Conservation (phyloP, 2,888 invertebrate genomes). For the Diloba caeruleocephala region DNA sequence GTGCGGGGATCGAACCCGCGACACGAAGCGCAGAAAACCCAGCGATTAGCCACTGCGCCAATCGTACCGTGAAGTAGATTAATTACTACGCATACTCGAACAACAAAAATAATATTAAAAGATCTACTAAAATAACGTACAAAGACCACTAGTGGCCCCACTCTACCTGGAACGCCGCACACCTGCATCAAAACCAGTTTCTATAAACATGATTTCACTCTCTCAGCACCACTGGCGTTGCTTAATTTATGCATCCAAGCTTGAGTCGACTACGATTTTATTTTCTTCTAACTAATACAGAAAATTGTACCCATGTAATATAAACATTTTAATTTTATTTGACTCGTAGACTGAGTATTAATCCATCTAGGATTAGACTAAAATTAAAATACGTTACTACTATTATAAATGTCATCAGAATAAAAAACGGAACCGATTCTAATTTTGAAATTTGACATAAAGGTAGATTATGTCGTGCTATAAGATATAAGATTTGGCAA, state of each 20-base stretch:
- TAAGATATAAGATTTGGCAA: no score
- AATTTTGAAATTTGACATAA: no score
- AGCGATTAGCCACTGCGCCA: no score
- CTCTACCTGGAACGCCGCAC: conserved; percentile 62
- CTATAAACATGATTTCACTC: conserved; percentile 85
- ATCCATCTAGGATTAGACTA: no score
- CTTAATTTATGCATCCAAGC: conserved; percentile 64
- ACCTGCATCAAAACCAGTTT: conserved; percentile 86
- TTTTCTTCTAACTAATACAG: conserved; percentile 29
- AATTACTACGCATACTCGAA: conserved; percentile 34
- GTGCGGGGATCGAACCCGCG: no score
- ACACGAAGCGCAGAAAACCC: no score
- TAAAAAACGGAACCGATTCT: no score
- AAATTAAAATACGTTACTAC: no score
- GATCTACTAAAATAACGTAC: conserved; percentile 48
- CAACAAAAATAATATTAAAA: conserved; percentile 34
- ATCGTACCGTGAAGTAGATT: conserved; percentile 37
- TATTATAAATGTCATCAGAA: no score
- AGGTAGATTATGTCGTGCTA: no score
- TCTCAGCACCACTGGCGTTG: conserved; percentile 67
- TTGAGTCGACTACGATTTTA: conserved; percentile 47
- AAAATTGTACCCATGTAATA: conserved; percentile 9
- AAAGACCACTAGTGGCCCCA: conserved; percentile 44
- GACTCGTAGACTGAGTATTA: no score
- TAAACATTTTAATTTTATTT: no score